A percentile compares a stretch with the other conserved stretches of the same genome.
These are phyloP conservation scores for Notarius lentiginosus DNA, from an alignment of 2,113 vertebrate genomes.

Conservation along the genomic window DNA sequence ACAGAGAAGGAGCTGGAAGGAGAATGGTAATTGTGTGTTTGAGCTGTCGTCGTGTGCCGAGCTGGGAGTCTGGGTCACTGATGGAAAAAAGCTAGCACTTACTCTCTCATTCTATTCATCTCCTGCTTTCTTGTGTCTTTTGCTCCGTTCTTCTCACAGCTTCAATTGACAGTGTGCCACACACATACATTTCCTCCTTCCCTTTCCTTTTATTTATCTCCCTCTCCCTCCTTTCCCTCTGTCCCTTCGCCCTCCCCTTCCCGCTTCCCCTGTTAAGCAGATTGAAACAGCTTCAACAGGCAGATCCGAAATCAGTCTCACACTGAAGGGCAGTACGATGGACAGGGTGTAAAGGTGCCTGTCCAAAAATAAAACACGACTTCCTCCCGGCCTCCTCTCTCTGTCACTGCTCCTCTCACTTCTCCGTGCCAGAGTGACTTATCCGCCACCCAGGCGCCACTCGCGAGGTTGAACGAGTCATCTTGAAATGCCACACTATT, in stretches of 20 bases:
- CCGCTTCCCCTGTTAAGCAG: conserved; percentile 21
- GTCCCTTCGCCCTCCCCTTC: not conserved
- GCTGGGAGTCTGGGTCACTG: conserved; percentile 41
- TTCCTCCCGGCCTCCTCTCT: conserved; percentile 65
- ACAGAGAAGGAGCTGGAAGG: conserved; percentile 21
- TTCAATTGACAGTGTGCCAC: conserved; percentile 37
- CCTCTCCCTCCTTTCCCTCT: not conserved
- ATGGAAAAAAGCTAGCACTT: conserved; percentile 25
- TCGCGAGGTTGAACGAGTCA: conserved; percentile 39
- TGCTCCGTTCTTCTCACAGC: conserved; percentile 17
- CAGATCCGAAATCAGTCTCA: conserved; percentile 39
- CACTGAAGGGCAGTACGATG: conserved; percentile 64
- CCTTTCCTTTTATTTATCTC: conserved; percentile 3
- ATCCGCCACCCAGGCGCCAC: conserved; percentile 4
- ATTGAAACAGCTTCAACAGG: conserved; percentile 23
- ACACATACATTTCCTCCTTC: conserved; percentile 10
- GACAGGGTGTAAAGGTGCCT: conserved; percentile 56
- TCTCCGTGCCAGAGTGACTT: conserved; percentile 42
- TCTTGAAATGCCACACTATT: conserved; percentile 55
- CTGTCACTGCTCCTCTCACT: conserved; percentile 65
- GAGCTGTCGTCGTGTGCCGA: conserved; percentile 12
- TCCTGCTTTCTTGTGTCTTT: not conserved
- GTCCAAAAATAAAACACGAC: conserved; percentile 68
- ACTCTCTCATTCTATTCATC: conserved; percentile 24
- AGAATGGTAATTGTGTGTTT: conserved; percentile 46